Conservation (phyloP, 2,888 invertebrate species). For the Bursaphelenchus okinawaensis region DNA sequence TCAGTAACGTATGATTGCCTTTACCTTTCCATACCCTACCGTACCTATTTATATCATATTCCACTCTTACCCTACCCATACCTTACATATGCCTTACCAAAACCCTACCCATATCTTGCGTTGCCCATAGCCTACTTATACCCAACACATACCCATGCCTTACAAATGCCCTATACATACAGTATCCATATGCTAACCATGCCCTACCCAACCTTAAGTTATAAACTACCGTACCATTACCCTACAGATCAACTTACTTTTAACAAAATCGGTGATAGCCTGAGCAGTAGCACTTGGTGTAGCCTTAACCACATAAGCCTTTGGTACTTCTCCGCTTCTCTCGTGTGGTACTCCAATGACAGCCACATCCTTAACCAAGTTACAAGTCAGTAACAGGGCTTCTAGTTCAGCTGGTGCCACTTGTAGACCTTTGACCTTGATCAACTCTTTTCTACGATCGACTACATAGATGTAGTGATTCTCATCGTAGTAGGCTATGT, state of each 20-base stretch:
- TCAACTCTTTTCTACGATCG: slow-evolving; percentile 78
- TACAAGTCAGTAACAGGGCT: slow-evolving; percentile 69
- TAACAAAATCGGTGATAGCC: slow-evolving; percentile 17
- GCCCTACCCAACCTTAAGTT: no score
- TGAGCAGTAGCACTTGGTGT: background rate
- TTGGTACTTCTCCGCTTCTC: slow-evolving; percentile 57
- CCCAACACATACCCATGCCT: no score
- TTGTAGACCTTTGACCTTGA: slow-evolving; percentile 74
- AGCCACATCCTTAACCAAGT: slow-evolving; percentile 70
- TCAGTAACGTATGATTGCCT: no score
- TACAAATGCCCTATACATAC: no score
- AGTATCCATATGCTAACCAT: no score
- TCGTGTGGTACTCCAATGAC: slow-evolving; percentile 72
- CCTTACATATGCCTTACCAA: no score
- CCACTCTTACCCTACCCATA: no score
- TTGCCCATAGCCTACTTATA: no score
- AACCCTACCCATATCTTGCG: no score
- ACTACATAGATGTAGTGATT: slow-evolving; percentile 74
- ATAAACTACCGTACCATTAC: no score
- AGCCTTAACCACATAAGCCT: slow-evolving; percentile 40
- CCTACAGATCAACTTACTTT: slow-evolving; percentile 21
- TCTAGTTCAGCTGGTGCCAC: slow-evolving; percentile 82
- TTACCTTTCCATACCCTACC: no score
- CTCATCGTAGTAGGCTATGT: slow-evolving; percentile 72
- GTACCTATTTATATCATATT: no score